Percentiles rank a stretch among this genome's conserved stretches.
Evolutionary conservation across 2,888 invertebrate genomes (phyloP).

Genomic region (Ferrisia virgata): DNA sequence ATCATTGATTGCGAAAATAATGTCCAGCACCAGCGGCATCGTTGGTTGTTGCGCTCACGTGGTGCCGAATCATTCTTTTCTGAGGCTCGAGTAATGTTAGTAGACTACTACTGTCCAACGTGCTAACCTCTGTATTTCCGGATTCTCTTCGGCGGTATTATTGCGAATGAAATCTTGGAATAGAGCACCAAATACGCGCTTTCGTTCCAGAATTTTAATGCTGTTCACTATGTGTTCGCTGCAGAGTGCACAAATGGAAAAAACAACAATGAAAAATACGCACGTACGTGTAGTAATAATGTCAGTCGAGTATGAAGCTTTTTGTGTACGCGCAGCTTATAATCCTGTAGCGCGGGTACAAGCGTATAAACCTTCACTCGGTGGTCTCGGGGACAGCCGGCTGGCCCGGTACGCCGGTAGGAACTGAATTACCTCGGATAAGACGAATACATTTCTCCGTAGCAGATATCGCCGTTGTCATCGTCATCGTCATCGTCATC

Average conservation of each 20-base stretch:
- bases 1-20: too few relatives aligned
- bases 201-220: conserved; percentile 58
- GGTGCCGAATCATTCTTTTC: too few relatives aligned
- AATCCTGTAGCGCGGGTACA: too few relatives aligned
- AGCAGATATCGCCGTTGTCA: conserved; percentile 58
- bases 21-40: too few relatives aligned
- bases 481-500: neutral
- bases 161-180: conserved; percentile 67
- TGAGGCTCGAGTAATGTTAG: neutral
- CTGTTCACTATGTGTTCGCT: conserved; percentile 53
- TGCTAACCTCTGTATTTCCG: conserved; percentile 40
- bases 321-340: too few relatives aligned
- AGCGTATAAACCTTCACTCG: too few relatives aligned
- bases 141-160: conserved; percentile 50
- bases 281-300: neutral
- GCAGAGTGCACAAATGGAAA: neutral
- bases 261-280: neutral
- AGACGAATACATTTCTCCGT: conserved; percentile 62
- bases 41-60: too few relatives aligned
- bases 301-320: too few relatives aligned
- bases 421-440: conserved; percentile 70
- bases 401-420: too few relatives aligned
- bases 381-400: too few relatives aligned
- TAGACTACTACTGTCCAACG: neutral
- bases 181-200: conserved; percentile 67